A percentile compares a stretch with the other conserved stretches of the same genome.
Conservation (phyloP, 2,113 vertebrate genomes). For the Grus americana region DNA sequence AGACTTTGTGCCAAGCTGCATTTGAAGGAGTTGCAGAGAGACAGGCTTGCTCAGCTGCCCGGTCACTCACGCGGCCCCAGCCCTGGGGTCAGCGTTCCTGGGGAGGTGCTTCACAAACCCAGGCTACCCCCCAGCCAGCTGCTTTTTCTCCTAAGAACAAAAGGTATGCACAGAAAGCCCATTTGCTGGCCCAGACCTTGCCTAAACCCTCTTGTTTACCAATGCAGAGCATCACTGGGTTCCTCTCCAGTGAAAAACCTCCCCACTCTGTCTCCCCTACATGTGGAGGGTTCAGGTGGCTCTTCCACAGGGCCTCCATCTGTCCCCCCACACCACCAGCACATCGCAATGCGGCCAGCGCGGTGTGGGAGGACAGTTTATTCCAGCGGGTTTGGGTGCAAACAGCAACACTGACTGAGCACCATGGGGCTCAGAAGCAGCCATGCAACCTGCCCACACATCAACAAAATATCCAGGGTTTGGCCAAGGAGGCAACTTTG, state of each 20-base stretch:
- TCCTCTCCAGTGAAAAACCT: background rate
- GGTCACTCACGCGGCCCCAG: accelerated
- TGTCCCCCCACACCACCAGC: accelerated
- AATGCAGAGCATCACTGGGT: accelerated
- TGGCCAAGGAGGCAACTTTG: background rate
- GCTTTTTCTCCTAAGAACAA: background rate
- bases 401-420: background rate
- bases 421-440: background rate
- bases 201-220: background rate
- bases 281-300: background rate
- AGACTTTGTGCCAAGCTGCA: background rate
- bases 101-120: background rate
- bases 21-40: background rate
- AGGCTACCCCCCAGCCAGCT: background rate
- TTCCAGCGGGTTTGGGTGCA: background rate
- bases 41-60: background rate
- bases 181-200: background rate
- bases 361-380: background rate
- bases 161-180: background rate
- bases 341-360: accelerated
- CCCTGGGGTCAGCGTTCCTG: background rate
- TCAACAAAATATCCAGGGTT: background rate
- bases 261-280: accelerated
- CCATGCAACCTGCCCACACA: background rate
- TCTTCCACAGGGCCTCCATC: background rate